These are phyloP conservation scores for Choreutis nemorana DNA, from an alignment of 2,888 invertebrate genomes.

Conservation along the genomic window DNA sequence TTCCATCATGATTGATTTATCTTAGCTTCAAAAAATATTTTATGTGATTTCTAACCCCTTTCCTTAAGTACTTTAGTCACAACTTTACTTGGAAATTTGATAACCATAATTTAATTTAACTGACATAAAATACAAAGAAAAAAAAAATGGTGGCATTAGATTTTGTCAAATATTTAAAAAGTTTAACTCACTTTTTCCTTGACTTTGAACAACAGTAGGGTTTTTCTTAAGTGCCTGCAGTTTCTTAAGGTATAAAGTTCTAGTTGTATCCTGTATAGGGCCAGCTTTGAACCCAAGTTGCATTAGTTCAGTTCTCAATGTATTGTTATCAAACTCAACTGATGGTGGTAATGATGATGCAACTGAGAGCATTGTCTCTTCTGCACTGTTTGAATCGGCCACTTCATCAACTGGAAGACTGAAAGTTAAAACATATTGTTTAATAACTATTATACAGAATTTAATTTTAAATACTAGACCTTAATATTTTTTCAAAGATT, in stretches of 20 bases:
- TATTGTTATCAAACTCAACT: conserved; percentile 72
- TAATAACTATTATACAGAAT: not conserved
- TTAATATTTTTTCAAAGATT: not conserved
- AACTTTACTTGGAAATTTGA: conserved; percentile 28
- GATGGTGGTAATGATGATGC: conserved; percentile 67
- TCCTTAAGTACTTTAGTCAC: conserved; percentile 18
- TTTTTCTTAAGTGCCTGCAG: conserved; percentile 67
- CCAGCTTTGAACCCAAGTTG: conserved; percentile 77
- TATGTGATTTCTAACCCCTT: conserved; percentile 12
- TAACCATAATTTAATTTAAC: conserved; percentile 13
- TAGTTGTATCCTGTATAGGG: conserved; percentile 81
- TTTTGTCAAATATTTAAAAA: conserved; percentile 4
- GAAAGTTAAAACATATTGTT: conserved; percentile 7
- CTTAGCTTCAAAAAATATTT: too few species aligned
- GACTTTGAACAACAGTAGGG: conserved; percentile 20
- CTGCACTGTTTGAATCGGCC: conserved; percentile 24
- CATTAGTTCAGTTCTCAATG: conserved; percentile 70
- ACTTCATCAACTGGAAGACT: conserved; percentile 45
- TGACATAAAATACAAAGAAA: conserved; percentile 2
- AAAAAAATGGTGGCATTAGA: conserved; percentile 8
- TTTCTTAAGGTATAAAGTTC: conserved; percentile 78
- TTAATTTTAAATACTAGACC: too few species aligned
- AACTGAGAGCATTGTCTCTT: conserved; percentile 45
- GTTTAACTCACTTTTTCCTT: conserved; percentile 29
- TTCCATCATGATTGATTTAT: not conserved